A percentile compares a stretch with the other conserved stretches of the same genome.
These are phyloP conservation scores for Arge pagana DNA, from an alignment of 2,888 invertebrate genomes.

Conservation along the genomic window DNA sequence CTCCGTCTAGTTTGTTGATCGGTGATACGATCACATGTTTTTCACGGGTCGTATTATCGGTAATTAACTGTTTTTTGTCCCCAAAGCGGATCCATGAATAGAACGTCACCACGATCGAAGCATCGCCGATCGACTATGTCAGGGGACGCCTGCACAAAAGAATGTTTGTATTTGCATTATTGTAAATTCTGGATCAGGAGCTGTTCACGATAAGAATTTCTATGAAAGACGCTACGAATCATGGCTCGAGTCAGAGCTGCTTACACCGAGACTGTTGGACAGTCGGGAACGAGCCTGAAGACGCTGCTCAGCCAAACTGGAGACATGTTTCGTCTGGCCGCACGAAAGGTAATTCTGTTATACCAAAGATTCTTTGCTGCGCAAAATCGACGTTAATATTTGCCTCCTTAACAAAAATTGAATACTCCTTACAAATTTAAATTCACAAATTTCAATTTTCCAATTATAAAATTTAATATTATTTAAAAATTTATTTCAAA, in stretches of 20 bases:
- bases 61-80: too few relatives aligned
- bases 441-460: not conserved
- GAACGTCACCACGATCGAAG: too few relatives aligned
- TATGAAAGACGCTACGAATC: not conserved
- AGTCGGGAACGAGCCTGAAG: conserved; percentile 31
- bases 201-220: conserved; percentile 1
- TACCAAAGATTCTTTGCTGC: not conserved
- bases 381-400: conserved; percentile 2
- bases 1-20: too few relatives aligned
- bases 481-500: not conserved
- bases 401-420: conserved; percentile 26
- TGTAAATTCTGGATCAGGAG: too few relatives aligned
- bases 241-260: conserved; percentile 32
- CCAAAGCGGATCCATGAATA: too few relatives aligned
- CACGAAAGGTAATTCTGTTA: conserved; percentile 32
- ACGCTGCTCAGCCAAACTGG: conserved; percentile 31
- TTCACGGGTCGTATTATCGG: too few relatives aligned
- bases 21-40: too few relatives aligned
- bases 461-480: not conserved
- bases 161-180: too few relatives aligned
- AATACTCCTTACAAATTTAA: conserved; percentile 16
- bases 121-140: too few relatives aligned
- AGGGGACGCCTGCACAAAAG: too few relatives aligned
- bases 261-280: conserved; percentile 27
- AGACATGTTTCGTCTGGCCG: conserved; percentile 37